Base-by-base conservation (phyloP, 2,888 invertebrate genomes). In the Julus scandinavius region DNA sequence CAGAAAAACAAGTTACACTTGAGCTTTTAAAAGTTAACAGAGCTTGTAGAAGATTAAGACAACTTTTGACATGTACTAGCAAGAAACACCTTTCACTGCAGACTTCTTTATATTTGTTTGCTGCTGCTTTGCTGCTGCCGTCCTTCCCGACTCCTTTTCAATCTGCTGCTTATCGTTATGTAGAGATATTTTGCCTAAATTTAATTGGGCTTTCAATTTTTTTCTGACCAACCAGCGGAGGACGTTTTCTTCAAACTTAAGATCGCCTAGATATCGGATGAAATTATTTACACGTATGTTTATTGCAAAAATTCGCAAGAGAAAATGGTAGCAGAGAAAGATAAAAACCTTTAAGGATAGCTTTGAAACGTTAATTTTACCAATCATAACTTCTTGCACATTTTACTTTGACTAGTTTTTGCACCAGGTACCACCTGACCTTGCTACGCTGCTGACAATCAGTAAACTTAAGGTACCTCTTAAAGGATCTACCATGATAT, bases 201-300 rank as follows among this genome's bases (percentile, higher is more conserved):
- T 85, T 85, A 85, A 20, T 41, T 85, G 41, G 49, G 41, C 20
- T 41, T 41, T 85, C 87, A 58, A 13, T 87, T 87, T 87, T 58
- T 87, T 87, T 87, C 87, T 87, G 54, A 90, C 63, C 11, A 90
- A 85, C 90, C 90, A 90, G 40, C 90, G 88, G 38, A 90, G 88
- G 83, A 90, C 90, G 83, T 90, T 89, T 83, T 90, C 90, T 88
- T 90, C 90, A 40, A 89, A 88, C 38, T 88, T 89, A 38, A 90
- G 88, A 88, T 90, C 90, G 45, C 90, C 90, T 90, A 58, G n/a
- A 58, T 87, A 85, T 45, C 72, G 29, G 29, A 72, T 29, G 58
- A 72, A 29, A 72, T 72, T 72, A 85, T 85, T 85, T 9, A 85
- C 85, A 41, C 11, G 17, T 29, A 11, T 80, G 80, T 80, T 80